phyloP scores from a whole-genome alignment of 2,797 vertebrate genomes.

The Aselliscus stoliczkanus region DNA sequence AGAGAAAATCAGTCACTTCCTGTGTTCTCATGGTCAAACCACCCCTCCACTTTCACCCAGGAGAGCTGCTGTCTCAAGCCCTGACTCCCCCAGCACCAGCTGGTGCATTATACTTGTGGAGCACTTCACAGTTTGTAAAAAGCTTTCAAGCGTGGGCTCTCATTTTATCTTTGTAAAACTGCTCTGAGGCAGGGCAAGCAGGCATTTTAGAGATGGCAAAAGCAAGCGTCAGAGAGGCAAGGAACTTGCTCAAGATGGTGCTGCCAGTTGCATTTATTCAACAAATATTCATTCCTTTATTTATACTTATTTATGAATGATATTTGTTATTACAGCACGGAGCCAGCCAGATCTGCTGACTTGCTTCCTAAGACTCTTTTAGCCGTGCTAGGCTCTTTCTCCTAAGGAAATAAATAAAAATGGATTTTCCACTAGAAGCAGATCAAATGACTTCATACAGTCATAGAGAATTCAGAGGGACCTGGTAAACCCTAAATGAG shows the following conservation, averaged over 20 bases:
- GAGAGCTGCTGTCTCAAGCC: not conserved
- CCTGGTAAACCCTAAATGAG: slow-evolving; percentile 31
- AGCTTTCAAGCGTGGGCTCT: not conserved
- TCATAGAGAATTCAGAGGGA: not conserved
- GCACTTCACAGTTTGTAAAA: not conserved
- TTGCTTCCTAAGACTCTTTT: not conserved
- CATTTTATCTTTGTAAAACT: not conserved
- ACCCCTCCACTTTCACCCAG: not conserved
- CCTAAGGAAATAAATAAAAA: slow-evolving; percentile 47
- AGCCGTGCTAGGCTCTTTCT: not conserved
- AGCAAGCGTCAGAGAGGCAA: not conserved
- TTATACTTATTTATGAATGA: not conserved
- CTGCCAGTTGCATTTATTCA: not conserved
- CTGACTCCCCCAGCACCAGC: not conserved
- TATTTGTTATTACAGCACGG: not conserved
- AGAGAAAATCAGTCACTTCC: not conserved
- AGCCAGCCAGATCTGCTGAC: not conserved
- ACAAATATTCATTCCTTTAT: not conserved
- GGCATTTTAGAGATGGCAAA: not conserved
- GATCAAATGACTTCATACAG: slow-evolving; percentile 45
- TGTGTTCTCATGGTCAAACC: not conserved
- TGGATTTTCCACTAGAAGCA: slow-evolving; percentile 32
- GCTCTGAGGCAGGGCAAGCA: not conserved
- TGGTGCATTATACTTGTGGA: too few species aligned
- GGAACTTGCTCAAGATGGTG: not conserved